Base-by-base conservation (phyloP, 2,888 invertebrate genomes). In the Macaria liturata region DNA sequence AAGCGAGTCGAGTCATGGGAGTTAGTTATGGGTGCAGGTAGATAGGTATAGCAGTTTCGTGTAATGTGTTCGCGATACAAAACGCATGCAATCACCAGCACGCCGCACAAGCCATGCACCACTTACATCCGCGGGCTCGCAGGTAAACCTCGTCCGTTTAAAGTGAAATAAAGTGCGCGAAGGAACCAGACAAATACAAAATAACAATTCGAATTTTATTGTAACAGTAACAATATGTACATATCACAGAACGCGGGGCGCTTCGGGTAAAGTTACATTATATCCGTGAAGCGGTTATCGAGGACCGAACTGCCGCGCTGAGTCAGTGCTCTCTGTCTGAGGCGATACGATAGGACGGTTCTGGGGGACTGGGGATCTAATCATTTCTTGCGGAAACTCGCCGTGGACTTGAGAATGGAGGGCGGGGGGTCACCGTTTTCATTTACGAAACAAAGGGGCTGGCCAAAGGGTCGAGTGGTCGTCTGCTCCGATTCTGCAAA, bases 381-480 rank as follows among this genome's bases (percentile, higher is more conserved):
- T 86, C 90, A 85, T 86, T 86, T 92, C 88, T 90, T 91, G 83
- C 90, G 90, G 80, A 91, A 88, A 84, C 91, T 91, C 80, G 86
- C 88, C 74, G 86, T 86, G 75, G 90, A 83, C 81, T 90, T 88
- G 83, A 92, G 90, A 80, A 91, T 89, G 66, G 92, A 88, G 72
- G 91, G 89, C 76, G 91, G 91, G 68, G 88, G 89, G 78, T 92
- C 92, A 73, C 92, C 92, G 73, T 92, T 92, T 78, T 93, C 92
- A 73, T 92, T 92, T 75, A 91, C 84, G 84, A 95, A 93, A 93
- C 95, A 95, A 85, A 97, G 92, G 62, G 97, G 96, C 84, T 96
- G 96, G 80, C 96, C 96, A 81, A 95, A 95, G 64, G 95, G 94
- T 85, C 95, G 93, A 71, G 94, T 93, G 71, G 93, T 93, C 67